Conservation (phyloP, 2,113 vertebrate genomes). For the Ia io region DNA sequence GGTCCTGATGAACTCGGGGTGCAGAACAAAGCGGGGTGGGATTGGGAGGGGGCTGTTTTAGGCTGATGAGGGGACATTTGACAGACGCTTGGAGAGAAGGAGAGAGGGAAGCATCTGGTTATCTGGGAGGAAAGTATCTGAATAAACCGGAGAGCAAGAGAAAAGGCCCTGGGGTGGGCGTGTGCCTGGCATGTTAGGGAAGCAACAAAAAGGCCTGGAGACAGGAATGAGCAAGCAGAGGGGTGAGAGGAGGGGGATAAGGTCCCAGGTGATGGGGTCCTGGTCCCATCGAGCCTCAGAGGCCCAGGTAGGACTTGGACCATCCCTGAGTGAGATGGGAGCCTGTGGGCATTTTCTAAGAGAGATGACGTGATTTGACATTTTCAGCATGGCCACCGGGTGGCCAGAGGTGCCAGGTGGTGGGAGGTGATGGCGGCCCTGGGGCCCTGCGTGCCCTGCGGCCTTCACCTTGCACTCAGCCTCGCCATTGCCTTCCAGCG, state of each 20-base stretch:
- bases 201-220: not conserved
- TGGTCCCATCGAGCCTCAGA: fast-evolving
- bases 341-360: not conserved
- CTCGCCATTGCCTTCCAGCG: slow-evolving; percentile 81
- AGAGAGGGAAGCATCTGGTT: not conserved
- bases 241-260: not conserved
- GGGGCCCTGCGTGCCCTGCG: fast-evolving
- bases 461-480: not conserved
- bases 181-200: not conserved
- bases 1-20: not conserved
- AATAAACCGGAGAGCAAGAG: not conserved
- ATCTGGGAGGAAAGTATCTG: not conserved
- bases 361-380: not conserved
- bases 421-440: not conserved
- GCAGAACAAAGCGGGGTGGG: not conserved
- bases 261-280: not conserved
- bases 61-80: not conserved
- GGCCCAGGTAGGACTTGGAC: not conserved
- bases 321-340: not conserved
- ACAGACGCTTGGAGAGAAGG: not conserved
- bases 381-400: not conserved
- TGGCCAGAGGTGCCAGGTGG: fast-evolving
- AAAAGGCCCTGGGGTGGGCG: not conserved
- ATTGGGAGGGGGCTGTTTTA: too few relatives aligned
- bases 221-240: fast-evolving